These are phyloP conservation scores for Neodiprion lecontei DNA, from an alignment of 1,140 invertebrate species.

Conservation along the genomic window DNA sequence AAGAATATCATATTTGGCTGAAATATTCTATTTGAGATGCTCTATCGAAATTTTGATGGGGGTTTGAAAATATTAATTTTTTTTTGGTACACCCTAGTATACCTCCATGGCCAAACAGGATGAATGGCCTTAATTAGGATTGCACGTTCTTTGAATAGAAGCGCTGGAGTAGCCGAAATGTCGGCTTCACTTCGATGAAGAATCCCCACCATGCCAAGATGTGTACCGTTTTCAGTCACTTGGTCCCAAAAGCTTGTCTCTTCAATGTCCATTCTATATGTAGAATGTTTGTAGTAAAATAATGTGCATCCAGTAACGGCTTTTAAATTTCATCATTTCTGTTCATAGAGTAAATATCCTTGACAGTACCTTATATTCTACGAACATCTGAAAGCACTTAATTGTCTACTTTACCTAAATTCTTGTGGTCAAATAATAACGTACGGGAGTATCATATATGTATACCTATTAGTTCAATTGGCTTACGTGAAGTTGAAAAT, in stretches of 20 bases:
- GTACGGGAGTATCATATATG: too few relatives aligned
- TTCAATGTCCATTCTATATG: constrained; percentile 16
- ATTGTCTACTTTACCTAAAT: not conserved
- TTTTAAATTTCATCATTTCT: too few relatives aligned
- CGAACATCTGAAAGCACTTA: too few relatives aligned
- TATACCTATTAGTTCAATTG: not conserved
- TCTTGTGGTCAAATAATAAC: not conserved
- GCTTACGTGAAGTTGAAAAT: constrained; percentile 42
- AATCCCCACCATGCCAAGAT: constrained; percentile 29
- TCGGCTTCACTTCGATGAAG: constrained; percentile 29
- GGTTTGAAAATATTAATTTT: too few relatives aligned
- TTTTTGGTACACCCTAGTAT: not conserved
- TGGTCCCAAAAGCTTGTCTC: constrained; percentile 13
- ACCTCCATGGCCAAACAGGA: constrained; percentile 39
- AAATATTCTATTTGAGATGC: too few relatives aligned
- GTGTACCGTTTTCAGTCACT: constrained; percentile 9
- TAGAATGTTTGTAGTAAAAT: too few relatives aligned
- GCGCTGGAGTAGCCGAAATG: constrained; percentile 30
- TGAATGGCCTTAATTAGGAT: constrained; percentile 29
- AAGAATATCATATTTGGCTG: too few relatives aligned
- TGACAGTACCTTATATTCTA: too few relatives aligned
- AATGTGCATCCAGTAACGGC: too few relatives aligned
- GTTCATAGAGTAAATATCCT: too few relatives aligned
- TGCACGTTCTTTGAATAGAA: constrained; percentile 37
- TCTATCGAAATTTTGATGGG: too few relatives aligned